These are phyloP conservation scores for Tribolium castaneum DNA, from an alignment of 1,140 invertebrate species.

Conservation along the genomic window DNA sequence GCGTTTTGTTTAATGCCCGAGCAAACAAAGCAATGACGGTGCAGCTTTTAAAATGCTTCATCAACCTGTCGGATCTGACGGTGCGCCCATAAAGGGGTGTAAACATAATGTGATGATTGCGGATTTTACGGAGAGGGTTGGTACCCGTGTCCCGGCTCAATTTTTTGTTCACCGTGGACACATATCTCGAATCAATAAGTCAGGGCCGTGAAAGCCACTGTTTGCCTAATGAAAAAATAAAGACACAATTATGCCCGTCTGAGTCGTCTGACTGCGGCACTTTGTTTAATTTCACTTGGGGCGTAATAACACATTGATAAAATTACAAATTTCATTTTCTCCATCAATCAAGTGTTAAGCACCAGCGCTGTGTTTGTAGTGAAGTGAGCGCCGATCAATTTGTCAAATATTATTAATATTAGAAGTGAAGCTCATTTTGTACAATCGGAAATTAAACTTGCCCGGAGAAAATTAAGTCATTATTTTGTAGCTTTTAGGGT, in stretches of 20 bases:
- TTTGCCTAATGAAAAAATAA: neutral
- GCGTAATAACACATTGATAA: neutral
- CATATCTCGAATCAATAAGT: neutral
- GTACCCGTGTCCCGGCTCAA: neutral
- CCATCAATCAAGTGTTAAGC: neutral
- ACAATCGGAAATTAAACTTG: conserved; percentile 9
- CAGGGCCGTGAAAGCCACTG: neutral
- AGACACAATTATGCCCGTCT: neutral
- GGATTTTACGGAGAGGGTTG: neutral
- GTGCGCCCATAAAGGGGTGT: neutral
- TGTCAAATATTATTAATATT: conserved; percentile 22
- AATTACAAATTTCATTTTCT: conserved; percentile 26
- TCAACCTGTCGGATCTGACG: conserved; percentile 8
- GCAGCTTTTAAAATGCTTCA: conserved; percentile 9
- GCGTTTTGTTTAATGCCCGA: neutral
- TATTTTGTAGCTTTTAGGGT: neutral
- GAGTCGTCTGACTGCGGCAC: neutral
- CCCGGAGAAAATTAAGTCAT: conserved; percentile 17
- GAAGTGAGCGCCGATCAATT: neutral
- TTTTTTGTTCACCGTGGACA: neutral
- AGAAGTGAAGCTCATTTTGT: neutral
- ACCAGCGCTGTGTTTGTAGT: neutral
- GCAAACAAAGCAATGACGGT: neutral
- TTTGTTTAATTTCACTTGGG: neutral
- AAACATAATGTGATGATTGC: conserved; percentile 2